Percentiles rank a stretch among this genome's conserved stretches.
phyloP scores from a whole-genome alignment of 2,797 vertebrate species.

The Halcyon smyrnensis region DNA sequence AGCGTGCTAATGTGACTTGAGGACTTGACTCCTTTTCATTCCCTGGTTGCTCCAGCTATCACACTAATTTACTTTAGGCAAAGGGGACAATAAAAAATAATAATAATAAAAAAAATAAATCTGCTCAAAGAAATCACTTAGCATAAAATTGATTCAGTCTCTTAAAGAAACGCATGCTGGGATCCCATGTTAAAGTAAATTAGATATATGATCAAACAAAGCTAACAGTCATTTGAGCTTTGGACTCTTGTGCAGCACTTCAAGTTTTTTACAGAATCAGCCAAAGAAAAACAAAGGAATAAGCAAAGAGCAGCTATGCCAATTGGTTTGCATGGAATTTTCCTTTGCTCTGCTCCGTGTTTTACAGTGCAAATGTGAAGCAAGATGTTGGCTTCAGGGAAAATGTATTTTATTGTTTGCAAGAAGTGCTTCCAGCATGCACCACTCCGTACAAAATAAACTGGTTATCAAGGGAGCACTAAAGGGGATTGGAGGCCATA shows the following conservation, averaged over 20 bases:
- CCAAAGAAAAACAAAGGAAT: constrained; percentile 5
- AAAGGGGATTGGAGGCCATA: not conserved
- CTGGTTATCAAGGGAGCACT: not conserved
- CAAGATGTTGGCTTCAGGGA: not conserved
- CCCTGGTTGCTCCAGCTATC: constrained; percentile 70
- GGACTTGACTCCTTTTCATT: constrained; percentile 75
- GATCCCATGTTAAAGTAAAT: constrained; percentile 48
- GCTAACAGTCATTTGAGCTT: not conserved
- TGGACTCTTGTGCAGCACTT: not conserved
- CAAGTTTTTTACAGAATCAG: constrained; percentile 6
- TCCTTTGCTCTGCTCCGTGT: not conserved
- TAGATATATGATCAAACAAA: constrained; percentile 60
- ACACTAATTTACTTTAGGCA: constrained; percentile 77
- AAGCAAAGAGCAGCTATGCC: not conserved
- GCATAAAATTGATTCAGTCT: constrained; percentile 58
- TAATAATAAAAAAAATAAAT: not conserved
- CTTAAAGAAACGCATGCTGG: constrained; percentile 26
- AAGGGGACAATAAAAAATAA: constrained; percentile 46
- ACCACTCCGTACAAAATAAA: not conserved
- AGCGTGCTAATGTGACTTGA: constrained; percentile 78
- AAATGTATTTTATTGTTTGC: constrained; percentile 4
- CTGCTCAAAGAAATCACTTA: constrained; percentile 59
- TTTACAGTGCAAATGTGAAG: not conserved
- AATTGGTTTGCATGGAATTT: not conserved
- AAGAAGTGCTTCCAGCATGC: constrained; percentile 25